A percentile compares a stretch with the other conserved stretches of the same genome.
These are phyloP conservation scores for Ptychodera flava DNA, from an alignment of 35 echinoderm and acorn worm genomes.

Conservation along the genomic window DNA sequence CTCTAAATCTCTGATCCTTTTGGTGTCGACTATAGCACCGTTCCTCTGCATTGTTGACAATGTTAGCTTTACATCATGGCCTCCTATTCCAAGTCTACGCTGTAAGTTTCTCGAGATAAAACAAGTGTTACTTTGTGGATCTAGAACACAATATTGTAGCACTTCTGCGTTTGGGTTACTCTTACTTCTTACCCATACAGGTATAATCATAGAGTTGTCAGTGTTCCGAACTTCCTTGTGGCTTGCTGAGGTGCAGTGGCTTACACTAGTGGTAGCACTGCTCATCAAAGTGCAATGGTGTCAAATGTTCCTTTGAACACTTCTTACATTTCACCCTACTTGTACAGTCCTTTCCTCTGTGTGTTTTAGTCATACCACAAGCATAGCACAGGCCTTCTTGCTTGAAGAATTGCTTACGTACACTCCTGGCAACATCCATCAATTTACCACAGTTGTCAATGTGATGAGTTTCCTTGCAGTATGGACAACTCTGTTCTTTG, in stretches of 20 bases:
- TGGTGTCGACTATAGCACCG: neutral
- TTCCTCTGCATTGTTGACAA: neutral
- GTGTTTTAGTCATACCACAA: neutral
- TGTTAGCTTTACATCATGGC: neutral
- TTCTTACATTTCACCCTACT: neutral
- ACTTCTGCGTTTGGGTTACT: neutral
- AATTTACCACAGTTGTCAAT: neutral
- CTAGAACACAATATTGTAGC: slow-evolving; percentile 2
- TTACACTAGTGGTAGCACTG: neutral
- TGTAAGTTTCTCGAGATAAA: neutral
- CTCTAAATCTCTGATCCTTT: neutral
- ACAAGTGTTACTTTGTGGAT: slow-evolving; percentile 9
- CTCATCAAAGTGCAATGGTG: neutral
- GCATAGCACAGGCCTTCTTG: slow-evolving; percentile 2
- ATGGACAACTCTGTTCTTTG: neutral
- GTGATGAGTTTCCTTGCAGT: neutral
- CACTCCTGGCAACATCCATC: neutral
- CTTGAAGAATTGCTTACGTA: neutral
- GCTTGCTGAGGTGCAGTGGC: neutral
- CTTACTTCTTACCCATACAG: neutral
- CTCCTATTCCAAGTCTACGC: neutral
- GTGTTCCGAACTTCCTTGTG: neutral
- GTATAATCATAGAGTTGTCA: slow-evolving; percentile 14
- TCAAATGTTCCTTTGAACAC: neutral
- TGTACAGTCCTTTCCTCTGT: neutral